These are phyloP conservation scores for Melanostigma gelatinosum DNA, from an alignment of 2,113 vertebrate genomes.

Conservation along the genomic window DNA sequence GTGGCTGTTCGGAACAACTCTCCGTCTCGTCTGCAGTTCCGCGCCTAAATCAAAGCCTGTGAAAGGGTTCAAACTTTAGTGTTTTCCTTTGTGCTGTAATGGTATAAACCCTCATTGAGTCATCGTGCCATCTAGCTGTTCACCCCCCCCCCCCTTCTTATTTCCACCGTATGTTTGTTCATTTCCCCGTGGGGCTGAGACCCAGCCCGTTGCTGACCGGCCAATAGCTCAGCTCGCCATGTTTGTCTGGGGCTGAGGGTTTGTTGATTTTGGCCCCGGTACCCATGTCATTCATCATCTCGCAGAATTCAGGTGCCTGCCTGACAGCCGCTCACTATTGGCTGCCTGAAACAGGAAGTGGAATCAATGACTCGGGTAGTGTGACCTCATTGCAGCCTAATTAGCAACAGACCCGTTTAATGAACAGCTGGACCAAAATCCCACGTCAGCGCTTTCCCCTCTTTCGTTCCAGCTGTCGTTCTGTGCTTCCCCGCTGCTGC, in stretches of 20 bases:
- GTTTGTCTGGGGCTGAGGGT: constrained; percentile 60
- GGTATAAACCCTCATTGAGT: constrained; percentile 28
- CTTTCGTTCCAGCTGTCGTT: constrained; percentile 59
- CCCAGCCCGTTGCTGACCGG: constrained; percentile 49
- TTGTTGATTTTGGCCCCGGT: constrained; percentile 69
- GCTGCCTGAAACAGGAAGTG: constrained; percentile 75
- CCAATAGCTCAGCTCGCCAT: constrained; percentile 57
- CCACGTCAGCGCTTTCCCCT: constrained; percentile 62
- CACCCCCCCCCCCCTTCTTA: constrained; percentile 4
- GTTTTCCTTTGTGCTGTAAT: constrained; percentile 47
- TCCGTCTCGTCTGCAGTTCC: constrained; percentile 4
- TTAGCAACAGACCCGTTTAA: constrained; percentile 76
- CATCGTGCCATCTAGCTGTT: constrained; percentile 17
- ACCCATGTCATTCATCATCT: constrained; percentile 73
- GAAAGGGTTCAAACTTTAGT: constrained; percentile 12
- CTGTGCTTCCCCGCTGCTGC: background rate
- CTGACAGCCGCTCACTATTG: constrained; percentile 68
- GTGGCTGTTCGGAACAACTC: constrained; percentile 19
- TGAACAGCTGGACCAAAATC: constrained; percentile 78
- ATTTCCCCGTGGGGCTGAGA: constrained; percentile 35
- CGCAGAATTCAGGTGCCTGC: constrained; percentile 69
- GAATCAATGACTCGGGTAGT: constrained; percentile 76
- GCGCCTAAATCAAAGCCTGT: constrained; percentile 29
- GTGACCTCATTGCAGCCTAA: constrained; percentile 80
- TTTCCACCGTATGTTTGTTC: constrained; percentile 43